Base-by-base conservation (phyloP, 2,888 invertebrate species). In the Lasioglossum zephyrum region DNA sequence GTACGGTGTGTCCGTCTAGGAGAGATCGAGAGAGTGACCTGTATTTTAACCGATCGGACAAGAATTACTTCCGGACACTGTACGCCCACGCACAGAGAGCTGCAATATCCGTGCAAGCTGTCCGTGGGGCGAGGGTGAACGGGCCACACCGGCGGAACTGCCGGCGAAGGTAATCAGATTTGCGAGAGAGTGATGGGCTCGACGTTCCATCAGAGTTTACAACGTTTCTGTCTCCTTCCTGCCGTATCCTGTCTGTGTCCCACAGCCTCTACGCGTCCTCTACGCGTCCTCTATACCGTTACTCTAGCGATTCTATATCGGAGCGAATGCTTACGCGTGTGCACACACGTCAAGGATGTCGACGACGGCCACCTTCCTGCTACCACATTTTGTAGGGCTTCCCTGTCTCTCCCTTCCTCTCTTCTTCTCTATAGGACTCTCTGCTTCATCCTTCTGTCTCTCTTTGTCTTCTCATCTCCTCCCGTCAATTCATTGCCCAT, bases 111-210 rank as follows among this genome's bases (percentile, higher is more conserved):
- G 47, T 26, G 74, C 70, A 44, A 79, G 36, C 47, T 39, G n/a
- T 31, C 22, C 39, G 84, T 75, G 77, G 86, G 70, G 70, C 44
- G 82, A 75, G 49, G 81, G 82, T 72, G 81, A 82, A 88, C 85
- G 85, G 79, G 82, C 79, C 73, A 84, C 74, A 53, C 53, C 73
- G 83, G 44, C 73, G 73, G 77, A 83, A 77, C 80, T 72, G 81
- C 82, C 73, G 73, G 77, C 85, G 87, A 80, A 87, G 82, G 87
- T 93, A 93, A 93, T 92, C 89, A 91, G 89, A 91, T 93, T 93
- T 92, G 84, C 87, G 73, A 85, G 88, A 89, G 89, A 88, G 91
- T 86, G 89, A 89, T 86, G 88, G 88, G 53, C 81, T 72, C 76
- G 81, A 70, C 81, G 87, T 86, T 91, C 90, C 91, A 92, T 92